These are phyloP conservation scores for Ancistrus triradiatus DNA, from an alignment of 2,113 vertebrate species.

Conservation along the genomic window DNA sequence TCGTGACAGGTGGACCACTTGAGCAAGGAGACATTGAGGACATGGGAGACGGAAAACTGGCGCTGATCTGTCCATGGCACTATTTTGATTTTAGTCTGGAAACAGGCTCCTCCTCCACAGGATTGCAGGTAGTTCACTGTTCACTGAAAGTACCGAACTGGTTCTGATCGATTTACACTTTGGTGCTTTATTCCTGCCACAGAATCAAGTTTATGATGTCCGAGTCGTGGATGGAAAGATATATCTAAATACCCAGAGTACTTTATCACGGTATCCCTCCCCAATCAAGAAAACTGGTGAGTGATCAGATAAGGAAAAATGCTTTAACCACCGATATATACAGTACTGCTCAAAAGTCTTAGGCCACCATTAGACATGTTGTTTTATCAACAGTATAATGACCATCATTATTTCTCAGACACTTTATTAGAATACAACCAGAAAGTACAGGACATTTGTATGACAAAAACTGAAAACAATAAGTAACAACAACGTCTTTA, in stretches of 20 bases:
- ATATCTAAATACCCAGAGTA: conserved; percentile 57
- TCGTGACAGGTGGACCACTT: conserved; percentile 56
- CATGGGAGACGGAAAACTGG: conserved; percentile 56
- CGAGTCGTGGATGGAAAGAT: conserved; percentile 52
- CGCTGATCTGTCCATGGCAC: conserved; percentile 63
- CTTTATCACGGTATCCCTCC: conserved; percentile 49
- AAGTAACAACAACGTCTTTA: too few species aligned
- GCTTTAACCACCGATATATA: too few species aligned
- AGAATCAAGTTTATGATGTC: conserved; percentile 64
- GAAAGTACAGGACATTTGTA: too few species aligned
- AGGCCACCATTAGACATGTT: too few species aligned
- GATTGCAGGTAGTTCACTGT: conserved; percentile 54
- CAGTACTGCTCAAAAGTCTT: too few species aligned
- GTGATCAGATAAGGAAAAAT: background rate
- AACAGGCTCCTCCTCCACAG: conserved; percentile 57
- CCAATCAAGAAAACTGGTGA: conserved; percentile 42
- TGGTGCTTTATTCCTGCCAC: background rate
- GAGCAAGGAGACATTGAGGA: conserved; percentile 66
- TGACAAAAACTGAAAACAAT: too few species aligned
- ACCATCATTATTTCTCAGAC: too few species aligned
- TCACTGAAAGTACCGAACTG: background rate
- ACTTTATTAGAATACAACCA: too few species aligned
- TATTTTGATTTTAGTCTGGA: conserved; percentile 63
- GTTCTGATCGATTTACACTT: background rate
- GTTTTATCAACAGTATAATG: too few species aligned